Percentiles rank a stretch among this genome's conserved stretches.
These are phyloP conservation scores for Caenorhabditis japonica DNA, from an alignment of 2,888 invertebrate genomes.

Conservation along the genomic window DNA sequence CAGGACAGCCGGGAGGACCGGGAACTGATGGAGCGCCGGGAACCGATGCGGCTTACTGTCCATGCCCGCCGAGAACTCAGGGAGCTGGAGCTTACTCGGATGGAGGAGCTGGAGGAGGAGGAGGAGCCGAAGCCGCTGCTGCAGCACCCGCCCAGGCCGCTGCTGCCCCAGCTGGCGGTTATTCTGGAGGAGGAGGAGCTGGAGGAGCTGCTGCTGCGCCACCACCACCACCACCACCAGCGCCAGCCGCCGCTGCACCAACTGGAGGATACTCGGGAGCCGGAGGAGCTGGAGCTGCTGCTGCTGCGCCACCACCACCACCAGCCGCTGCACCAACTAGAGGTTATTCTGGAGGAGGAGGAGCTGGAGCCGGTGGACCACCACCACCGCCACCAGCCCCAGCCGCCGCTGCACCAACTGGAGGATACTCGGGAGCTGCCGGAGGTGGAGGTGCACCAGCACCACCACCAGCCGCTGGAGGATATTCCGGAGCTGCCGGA, in stretches of 20 bases:
- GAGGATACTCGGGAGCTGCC: constrained; percentile 6
- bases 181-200: constrained; percentile 4
- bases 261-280: not conserved
- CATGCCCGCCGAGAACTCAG: constrained; percentile 56
- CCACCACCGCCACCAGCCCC: constrained; percentile 13
- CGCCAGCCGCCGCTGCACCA: constrained; percentile 13
- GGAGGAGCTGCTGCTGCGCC: constrained; percentile 17
- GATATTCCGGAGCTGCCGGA: constrained; percentile 7
- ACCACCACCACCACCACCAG: constrained; percentile 18
- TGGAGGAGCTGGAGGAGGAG: constrained; percentile 13
- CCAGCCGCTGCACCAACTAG: constrained; percentile 20
- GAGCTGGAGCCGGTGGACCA: not conserved
- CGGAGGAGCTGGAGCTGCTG: constrained; percentile 9
- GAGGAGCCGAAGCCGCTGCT: constrained; percentile 2
- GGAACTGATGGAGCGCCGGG: constrained; percentile 59
- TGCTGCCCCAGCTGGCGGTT: not conserved
- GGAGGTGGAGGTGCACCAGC: not conserved
- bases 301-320: constrained; percentile 19
- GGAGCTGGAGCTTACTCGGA: constrained; percentile 35
- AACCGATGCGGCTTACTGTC: constrained; percentile 55
- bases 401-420: constrained; percentile 19
- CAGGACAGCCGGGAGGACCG: constrained; percentile 55
- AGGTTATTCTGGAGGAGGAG: not conserved
- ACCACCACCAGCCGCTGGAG: constrained; percentile 12
- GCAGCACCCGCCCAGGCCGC: constrained; percentile 1